phyloP scores from a whole-genome alignment of 2,797 vertebrate species.

The Sebastes nivosus region DNA sequence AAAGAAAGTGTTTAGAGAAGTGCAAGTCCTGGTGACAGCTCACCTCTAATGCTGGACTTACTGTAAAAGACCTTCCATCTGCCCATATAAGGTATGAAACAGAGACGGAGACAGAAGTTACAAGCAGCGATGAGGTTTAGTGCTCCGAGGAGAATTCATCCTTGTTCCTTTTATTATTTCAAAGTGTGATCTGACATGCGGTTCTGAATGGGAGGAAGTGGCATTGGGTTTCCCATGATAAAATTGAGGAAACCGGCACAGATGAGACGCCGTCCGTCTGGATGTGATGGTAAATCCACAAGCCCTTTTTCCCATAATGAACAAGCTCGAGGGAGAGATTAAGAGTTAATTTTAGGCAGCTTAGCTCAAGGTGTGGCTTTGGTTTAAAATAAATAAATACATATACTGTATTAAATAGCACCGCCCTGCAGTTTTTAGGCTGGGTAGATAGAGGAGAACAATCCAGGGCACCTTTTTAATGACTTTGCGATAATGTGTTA shows the following conservation, averaged over 20 bases:
- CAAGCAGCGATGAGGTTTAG: slow-evolving; percentile 44
- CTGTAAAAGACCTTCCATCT: background rate
- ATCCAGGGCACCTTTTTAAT: background rate
- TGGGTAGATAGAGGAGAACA: background rate
- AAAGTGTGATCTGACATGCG: slow-evolving; percentile 52
- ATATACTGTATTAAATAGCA: background rate
- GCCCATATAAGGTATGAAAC: slow-evolving; percentile 48
- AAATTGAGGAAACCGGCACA: slow-evolving; percentile 65
- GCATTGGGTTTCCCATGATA: slow-evolving; percentile 64
- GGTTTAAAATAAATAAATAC: background rate
- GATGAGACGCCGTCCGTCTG: slow-evolving; percentile 45
- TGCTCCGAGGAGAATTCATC: slow-evolving; percentile 54
- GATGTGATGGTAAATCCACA: slow-evolving; percentile 47
- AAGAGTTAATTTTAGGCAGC: slow-evolving; percentile 30
- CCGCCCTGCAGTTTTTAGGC: background rate
- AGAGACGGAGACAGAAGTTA: slow-evolving; percentile 17
- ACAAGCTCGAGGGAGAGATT: slow-evolving; percentile 48
- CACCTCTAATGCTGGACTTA: background rate
- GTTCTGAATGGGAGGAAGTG: slow-evolving; percentile 81
- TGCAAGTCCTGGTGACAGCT: background rate
- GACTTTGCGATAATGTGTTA: background rate
- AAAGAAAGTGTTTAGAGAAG: slow-evolving; percentile 18
- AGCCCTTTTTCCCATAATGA: slow-evolving; percentile 44
- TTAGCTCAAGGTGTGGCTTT: slow-evolving; percentile 26
- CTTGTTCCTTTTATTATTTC: slow-evolving; percentile 70